phyloP scores from a whole-genome alignment of 2,888 invertebrate species.

The Orthonychiurus folsomi region DNA sequence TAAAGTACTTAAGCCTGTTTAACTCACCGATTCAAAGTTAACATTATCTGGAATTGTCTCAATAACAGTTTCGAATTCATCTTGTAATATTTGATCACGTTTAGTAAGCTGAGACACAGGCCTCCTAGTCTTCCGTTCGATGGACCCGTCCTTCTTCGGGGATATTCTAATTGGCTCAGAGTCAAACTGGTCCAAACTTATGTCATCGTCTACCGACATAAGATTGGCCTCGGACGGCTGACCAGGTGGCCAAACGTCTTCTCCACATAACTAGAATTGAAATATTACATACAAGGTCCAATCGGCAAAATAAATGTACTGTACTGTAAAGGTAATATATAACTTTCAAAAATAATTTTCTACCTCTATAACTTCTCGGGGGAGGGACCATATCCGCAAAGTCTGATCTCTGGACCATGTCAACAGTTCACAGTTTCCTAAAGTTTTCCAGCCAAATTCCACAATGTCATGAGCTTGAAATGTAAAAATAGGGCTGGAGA shows the following conservation, averaged over 20 bases:
- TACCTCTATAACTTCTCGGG: constrained; percentile 35
- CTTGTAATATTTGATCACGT: constrained; percentile 33
- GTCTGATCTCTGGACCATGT: constrained; percentile 95
- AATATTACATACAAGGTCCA: too few species aligned
- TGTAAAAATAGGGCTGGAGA: constrained; percentile 34
- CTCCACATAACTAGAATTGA: constrained; percentile 10
- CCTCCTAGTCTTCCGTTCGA: constrained; percentile 5
- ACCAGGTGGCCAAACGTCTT: constrained; percentile 2
- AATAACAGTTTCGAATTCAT: constrained; percentile 31
- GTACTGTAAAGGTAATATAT: too few species aligned
- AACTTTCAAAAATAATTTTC: too few species aligned
- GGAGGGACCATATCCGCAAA: constrained; percentile 64
- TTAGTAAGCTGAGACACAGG: constrained; percentile 13
- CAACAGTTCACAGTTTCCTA: constrained; percentile 69
- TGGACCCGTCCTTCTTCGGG: constrained; percentile 8
- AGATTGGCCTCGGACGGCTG: background rate
- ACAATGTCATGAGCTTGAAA: constrained; percentile 80
- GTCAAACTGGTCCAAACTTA: background rate
- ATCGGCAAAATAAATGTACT: too few species aligned
- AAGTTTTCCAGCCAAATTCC: constrained; percentile 87
- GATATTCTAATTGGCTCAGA: background rate
- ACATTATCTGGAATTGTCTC: constrained; percentile 31
- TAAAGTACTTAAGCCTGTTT: too few species aligned
- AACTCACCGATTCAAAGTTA: constrained; percentile 31
- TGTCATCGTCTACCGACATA: background rate